A percentile compares a stretch with the other conserved stretches of the same genome.
Conservation (phyloP, 2,113 vertebrate species). For the Collichthys lucidus region DNA sequence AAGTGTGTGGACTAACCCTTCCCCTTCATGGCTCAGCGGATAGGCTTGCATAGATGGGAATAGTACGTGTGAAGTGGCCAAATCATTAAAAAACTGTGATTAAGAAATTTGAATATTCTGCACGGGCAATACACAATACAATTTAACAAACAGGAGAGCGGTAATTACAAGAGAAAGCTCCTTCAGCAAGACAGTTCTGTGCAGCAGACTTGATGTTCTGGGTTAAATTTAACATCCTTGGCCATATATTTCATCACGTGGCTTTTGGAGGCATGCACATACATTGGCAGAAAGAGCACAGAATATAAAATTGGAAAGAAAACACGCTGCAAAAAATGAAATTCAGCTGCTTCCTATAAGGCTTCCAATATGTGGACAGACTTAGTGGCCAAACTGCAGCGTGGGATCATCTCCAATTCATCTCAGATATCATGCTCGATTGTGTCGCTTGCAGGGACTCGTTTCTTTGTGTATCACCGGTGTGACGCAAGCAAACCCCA, state of each 20-base stretch:
- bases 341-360: constrained; percentile 29
- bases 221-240: constrained; percentile 49
- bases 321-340: constrained; percentile 2
- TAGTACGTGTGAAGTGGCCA: constrained; percentile 18
- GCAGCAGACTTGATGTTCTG: not conserved
- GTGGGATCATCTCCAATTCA: constrained; percentile 20
- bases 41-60: constrained; percentile 2
- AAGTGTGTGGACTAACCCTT: constrained; percentile 41
- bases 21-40: constrained; percentile 19
- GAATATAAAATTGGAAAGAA: constrained; percentile 28
- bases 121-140: constrained; percentile 1
- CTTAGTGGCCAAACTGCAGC: constrained; percentile 9
- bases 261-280: constrained; percentile 23
- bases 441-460: constrained; percentile 1
- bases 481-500: constrained; percentile 3
- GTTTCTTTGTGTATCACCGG: not conserved
- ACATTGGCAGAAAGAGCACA: constrained; percentile 34
- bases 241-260: constrained; percentile 33
- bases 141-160: not conserved
- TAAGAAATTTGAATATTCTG: constrained; percentile 16
- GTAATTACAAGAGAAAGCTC: not conserved
- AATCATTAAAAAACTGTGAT: constrained; percentile 32
- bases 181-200: not conserved
- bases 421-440: not conserved
- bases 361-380: not conserved